Evolutionary conservation across 2,113 vertebrate species (phyloP).

Genomic region (Apaloderma vittatum): DNA sequence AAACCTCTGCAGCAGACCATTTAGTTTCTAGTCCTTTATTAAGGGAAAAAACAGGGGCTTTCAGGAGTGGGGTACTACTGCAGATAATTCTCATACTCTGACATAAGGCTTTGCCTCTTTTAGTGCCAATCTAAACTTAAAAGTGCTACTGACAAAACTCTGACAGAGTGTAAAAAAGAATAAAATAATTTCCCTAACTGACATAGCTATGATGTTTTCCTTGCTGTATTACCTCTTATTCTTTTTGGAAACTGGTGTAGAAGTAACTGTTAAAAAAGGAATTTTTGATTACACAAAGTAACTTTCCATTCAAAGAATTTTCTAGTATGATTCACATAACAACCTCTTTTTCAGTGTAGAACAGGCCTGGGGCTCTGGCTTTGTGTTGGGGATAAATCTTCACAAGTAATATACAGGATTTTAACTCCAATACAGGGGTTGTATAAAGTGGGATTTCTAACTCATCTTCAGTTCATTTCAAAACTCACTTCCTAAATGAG

Average conservation of each 20-base stretch:
- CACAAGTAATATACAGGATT: neutral
- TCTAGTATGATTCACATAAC: conserved; percentile 50
- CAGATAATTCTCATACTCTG: neutral
- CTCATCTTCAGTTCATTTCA: conserved; percentile 42
- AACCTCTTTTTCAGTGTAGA: conserved; percentile 44
- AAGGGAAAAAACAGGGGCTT: neutral
- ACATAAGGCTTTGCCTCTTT: neutral
- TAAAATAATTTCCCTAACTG: conserved; percentile 7
- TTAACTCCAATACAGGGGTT: neutral
- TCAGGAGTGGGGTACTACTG: neutral
- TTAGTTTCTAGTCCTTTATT: neutral
- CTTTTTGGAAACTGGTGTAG: conserved; percentile 38
- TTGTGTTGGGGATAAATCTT: conserved; percentile 42
- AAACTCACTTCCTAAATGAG: conserved; percentile 29
- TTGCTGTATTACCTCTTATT: conserved; percentile 35
- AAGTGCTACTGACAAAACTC: conserved; percentile 8
- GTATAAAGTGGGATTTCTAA: conserved; percentile 38
- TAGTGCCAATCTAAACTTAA: conserved; percentile 1
- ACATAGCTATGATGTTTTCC: conserved; percentile 30
- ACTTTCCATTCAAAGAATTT: conserved; percentile 51
- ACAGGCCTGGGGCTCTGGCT: conserved; percentile 19
- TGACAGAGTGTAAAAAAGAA: neutral
- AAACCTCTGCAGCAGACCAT: neutral
- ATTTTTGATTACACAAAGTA: conserved; percentile 53
- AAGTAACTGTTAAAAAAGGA: conserved; percentile 35